Evolutionary conservation across 1,140 invertebrate genomes (phyloP).

Genomic region (Euura lappo): DNA sequence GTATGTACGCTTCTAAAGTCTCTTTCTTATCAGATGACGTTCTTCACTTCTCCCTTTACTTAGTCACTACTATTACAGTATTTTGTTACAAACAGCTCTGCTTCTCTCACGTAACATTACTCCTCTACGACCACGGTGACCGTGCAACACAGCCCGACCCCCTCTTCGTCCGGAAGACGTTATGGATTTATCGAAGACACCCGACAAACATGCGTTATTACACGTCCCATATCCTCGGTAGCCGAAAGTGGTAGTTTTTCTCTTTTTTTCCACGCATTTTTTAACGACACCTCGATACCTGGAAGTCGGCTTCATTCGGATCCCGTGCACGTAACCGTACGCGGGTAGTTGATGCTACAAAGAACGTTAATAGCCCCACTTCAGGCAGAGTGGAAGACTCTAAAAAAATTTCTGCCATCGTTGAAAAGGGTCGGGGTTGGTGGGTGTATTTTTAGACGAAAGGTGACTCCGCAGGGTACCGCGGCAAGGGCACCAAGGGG

Average conservation of each 20-base stretch:
- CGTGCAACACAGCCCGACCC: no score
- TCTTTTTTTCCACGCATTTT: neutral
- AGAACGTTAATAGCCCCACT: slow-evolving; percentile 40
- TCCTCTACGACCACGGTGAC: neutral
- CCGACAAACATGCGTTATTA: no score
- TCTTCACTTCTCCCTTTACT: neutral
- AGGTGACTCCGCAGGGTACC: neutral
- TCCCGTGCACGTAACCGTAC: slow-evolving; percentile 33
- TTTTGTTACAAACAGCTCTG: neutral
- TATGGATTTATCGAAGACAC: no score
- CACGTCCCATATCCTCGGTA: no score
- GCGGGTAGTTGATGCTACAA: slow-evolving; percentile 40
- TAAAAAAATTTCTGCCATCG: slow-evolving; percentile 32
- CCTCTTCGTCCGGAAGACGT: no score
- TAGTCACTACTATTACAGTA: neutral
- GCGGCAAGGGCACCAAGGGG: neutral
- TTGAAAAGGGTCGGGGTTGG: slow-evolving; percentile 41
- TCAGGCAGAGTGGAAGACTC: neutral
- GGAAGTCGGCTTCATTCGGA: slow-evolving; percentile 10
- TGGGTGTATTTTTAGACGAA: neutral
- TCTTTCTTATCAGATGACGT: neutral
- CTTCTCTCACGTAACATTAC: neutral
- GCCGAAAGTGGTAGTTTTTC: no score
- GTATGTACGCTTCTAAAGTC: neutral
- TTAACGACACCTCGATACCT: neutral